Percentiles rank a stretch among this genome's conserved stretches.
Conservation (phyloP, 2,113 vertebrate species). For the Suncus etruscus region DNA sequence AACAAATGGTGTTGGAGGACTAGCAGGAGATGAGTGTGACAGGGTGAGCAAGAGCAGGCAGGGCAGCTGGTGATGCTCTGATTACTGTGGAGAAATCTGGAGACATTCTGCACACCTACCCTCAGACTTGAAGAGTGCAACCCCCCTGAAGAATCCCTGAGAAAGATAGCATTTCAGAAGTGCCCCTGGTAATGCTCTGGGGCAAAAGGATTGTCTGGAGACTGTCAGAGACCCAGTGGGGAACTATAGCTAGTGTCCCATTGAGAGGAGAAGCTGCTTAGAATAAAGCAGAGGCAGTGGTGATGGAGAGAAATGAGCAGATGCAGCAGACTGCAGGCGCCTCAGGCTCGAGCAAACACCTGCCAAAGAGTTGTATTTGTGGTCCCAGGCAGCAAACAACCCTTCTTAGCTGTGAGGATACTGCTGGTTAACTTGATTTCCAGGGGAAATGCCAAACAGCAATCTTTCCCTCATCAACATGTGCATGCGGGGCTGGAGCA, state of each 20-base stretch:
- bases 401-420: background rate
- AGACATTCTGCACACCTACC: background rate
- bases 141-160: background rate
- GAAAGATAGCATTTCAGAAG: slow-evolving; percentile 24
- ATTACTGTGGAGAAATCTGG: background rate
- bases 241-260: background rate
- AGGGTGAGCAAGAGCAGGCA: too few relatives aligned
- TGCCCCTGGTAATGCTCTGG: background rate
- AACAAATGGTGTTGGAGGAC: background rate
- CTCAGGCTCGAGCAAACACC: background rate
- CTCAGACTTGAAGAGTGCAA: background rate
- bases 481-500: too few relatives aligned
- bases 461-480: background rate
- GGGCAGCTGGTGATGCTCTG: too few relatives aligned
- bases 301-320: background rate
- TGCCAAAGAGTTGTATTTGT: background rate
- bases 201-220: background rate
- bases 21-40: too few relatives aligned
- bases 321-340: background rate
- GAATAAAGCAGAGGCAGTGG: background rate
- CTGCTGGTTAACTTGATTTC: background rate
- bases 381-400: slow-evolving; percentile 42
- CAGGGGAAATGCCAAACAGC: background rate
- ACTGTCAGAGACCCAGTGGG: background rate
- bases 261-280: background rate